Percentiles rank a stretch among this genome's conserved stretches.
Evolutionary conservation across 2,888 invertebrate genomes (phyloP).

Genomic region (Taphrorychus bicolor): DNA sequence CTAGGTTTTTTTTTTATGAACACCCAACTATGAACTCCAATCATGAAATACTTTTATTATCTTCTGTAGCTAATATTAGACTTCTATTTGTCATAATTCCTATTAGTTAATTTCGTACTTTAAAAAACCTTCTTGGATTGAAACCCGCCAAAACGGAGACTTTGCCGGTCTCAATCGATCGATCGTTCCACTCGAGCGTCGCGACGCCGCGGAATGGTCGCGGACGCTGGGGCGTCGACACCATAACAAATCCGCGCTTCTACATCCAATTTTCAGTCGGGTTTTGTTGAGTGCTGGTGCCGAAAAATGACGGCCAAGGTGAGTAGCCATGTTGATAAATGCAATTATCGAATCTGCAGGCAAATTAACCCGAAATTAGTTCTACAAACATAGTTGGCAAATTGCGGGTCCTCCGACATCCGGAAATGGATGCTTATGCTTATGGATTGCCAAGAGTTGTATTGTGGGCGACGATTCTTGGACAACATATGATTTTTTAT

Average conservation of each 20-base stretch:
- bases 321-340: conserved; percentile 13
- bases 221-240: conserved; percentile 50
- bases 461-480: conserved; percentile 9
- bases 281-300: conserved; percentile 19
- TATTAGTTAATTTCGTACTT: too few species aligned
- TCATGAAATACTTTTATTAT: too few species aligned
- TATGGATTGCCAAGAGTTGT: background rate
- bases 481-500: background rate
- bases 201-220: conserved; percentile 43
- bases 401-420: conserved; percentile 2
- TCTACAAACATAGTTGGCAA: conserved; percentile 6
- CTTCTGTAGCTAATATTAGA: too few species aligned
- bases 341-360: conserved; percentile 9
- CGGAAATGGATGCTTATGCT: conserved; percentile 18
- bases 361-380: conserved; percentile 10
- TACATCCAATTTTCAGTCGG: conserved; percentile 7
- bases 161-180: background rate
- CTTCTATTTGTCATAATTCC: too few species aligned
- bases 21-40: too few species aligned
- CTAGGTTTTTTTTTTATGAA: too few species aligned
- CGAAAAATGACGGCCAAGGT: conserved; percentile 32
- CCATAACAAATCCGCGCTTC: conserved; percentile 14
- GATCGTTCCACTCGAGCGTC: conserved; percentile 27
- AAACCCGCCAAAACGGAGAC: background rate
- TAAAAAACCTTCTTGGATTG: too few species aligned